These are phyloP conservation scores for Maniola jurtina DNA, from an alignment of 1,140 invertebrate species.

Conservation along the genomic window DNA sequence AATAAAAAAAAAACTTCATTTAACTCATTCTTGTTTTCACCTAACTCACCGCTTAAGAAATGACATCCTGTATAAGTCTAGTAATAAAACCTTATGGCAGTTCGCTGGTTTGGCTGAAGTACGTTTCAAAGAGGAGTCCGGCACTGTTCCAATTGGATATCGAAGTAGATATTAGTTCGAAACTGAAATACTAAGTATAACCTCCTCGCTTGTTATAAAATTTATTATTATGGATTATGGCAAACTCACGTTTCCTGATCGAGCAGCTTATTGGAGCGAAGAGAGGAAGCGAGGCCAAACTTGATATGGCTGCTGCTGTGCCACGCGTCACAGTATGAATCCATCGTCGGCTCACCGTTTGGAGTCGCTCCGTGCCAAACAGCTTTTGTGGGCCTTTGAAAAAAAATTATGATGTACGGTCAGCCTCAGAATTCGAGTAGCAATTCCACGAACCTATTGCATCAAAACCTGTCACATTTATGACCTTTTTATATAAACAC, in stretches of 20 bases:
- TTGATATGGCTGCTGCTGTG: slow-evolving; percentile 87
- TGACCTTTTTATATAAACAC: no score
- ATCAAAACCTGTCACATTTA: no score
- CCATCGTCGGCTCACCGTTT: slow-evolving; percentile 87
- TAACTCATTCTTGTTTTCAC: no score
- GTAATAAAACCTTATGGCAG: slow-evolving; percentile 25
- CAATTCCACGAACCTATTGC: no score
- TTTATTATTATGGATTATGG: no score
- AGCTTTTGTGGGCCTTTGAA: slow-evolving; percentile 89
- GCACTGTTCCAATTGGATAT: not conserved
- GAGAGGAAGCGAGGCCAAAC: slow-evolving; percentile 90
- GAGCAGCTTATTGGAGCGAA: slow-evolving; percentile 87
- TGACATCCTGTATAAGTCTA: slow-evolving; percentile 28
- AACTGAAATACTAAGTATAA: not conserved
- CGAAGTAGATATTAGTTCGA: no score
- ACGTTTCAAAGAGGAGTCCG: slow-evolving; percentile 3
- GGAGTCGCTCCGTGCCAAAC: slow-evolving; percentile 95
- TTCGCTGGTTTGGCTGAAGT: slow-evolving; percentile 6
- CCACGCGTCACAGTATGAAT: slow-evolving; percentile 96
- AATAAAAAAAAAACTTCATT: no score
- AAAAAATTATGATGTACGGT: no score
- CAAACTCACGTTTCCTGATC: slow-evolving; percentile 83
- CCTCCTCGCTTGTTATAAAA: no score
- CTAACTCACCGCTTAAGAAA: no score
- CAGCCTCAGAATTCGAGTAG: no score